Base-by-base conservation (phyloP, 2,113 vertebrate genomes). In the Connochaetes taurinus region DNA sequence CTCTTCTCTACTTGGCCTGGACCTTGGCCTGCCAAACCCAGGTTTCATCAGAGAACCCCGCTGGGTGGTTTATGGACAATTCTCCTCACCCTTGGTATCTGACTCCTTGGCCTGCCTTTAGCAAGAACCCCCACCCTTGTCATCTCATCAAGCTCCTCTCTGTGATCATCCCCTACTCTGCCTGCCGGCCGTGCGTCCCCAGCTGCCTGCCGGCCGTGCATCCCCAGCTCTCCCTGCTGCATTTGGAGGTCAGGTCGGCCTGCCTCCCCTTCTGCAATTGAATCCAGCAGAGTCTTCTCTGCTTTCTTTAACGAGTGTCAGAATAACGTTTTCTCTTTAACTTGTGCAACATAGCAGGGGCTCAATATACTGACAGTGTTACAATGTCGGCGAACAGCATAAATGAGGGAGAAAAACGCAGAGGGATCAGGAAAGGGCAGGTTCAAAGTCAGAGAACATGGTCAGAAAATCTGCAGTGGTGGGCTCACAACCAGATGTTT, bases 361-460 rank as follows among this genome's bases (percentile, higher is more conserved):
- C 64, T 78, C 19, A 0, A 83, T 1, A 9, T 5, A 16, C 5
- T 14, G 78, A 50, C 7, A 4, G 52, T 17, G 62, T 14, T 14
- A 13, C 36, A 17, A 5, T 1, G 17, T n/a, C 21, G 0, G 17
- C 0, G 36, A 29, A 27, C 25, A 14, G 2, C 19, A 29, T 2
- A 13, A 6, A 60, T 2, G 47, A 60, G 15, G 40, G 9, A 27
- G 36, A 25, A n/a, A 17, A 2, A 10, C 19, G 0, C 78, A 2
- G 57, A 15, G 3, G 47, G 47, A 16, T 7, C 6, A 6, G 60
- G 81, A 40, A 2, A 31, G 12, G 47, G 64, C 25, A 27, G 40
- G 17, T 36, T 74, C 81, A 5, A 27, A 21, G 47, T 23, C 55
- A 16, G 7, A 67, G 71, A 36, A 53, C 3, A 5, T 4, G 47